These are phyloP conservation scores for Puffinus mauretanicus DNA, from an alignment of 2,113 vertebrate species.

Conservation along the genomic window DNA sequence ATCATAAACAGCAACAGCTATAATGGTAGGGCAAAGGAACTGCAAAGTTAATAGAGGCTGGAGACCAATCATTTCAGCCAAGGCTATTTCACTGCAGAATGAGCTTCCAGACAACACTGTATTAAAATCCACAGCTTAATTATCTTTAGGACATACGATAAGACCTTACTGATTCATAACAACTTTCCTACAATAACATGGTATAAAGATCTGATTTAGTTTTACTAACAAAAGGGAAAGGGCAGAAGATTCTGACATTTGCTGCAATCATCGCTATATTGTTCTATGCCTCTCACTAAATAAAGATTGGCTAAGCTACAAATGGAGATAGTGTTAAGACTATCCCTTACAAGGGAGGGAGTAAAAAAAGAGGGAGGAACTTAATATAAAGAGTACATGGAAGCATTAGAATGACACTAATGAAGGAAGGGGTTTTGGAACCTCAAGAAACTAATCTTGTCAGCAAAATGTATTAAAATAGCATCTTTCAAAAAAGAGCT, in stretches of 20 bases:
- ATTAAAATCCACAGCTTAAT: neutral
- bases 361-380: neutral
- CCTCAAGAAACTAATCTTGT: neutral
- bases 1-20: neutral
- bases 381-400: neutral
- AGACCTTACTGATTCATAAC: neutral
- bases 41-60: neutral
- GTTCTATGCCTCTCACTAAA: neutral
- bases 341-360: neutral
- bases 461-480: neutral
- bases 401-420: neutral
- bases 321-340: neutral
- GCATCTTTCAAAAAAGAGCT: neutral
- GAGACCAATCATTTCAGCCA: neutral
- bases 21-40: neutral
- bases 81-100: neutral
- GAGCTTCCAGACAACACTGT: neutral
- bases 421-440: neutral
- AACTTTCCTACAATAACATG: neutral
- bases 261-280: fast-evolving
- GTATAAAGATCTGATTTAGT: neutral
- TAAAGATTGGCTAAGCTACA: neutral
- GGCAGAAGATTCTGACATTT: neutral
- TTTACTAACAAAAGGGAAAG: neutral
- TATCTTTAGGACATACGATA: neutral